Evolutionary conservation across 2,888 invertebrate genomes (phyloP).

Genomic region (Autographa gamma): DNA sequence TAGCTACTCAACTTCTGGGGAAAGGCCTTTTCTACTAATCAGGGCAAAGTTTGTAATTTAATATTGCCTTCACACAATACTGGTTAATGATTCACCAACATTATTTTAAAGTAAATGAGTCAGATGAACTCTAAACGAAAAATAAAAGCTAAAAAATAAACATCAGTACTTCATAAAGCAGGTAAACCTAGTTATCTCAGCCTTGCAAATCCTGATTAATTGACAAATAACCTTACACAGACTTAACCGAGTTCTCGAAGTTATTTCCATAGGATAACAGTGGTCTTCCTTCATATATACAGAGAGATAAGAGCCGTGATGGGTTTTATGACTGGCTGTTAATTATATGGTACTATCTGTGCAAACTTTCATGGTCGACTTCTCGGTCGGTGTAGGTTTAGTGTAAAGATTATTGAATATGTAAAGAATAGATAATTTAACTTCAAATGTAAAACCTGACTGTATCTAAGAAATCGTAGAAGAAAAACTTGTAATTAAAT

Average conservation of each 20-base stretch:
- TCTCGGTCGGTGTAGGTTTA: not conserved
- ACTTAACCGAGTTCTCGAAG: conserved; percentile 31
- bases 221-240: conserved; percentile 19
- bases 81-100: too few species aligned
- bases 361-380: not conserved
- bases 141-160: not conserved
- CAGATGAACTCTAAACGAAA: not conserved
- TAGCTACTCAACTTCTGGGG: too few species aligned
- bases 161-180: not conserved
- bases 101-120: too few species aligned
- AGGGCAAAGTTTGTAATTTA: too few species aligned
- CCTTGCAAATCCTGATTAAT: conserved; percentile 26
- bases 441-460: too few species aligned
- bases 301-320: conserved; percentile 23
- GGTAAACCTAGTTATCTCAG: not conserved
- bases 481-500: too few species aligned
- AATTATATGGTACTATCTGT: not conserved
- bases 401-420: not conserved
- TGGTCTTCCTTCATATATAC: conserved; percentile 34
- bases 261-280: conserved; percentile 23
- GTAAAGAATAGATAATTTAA: too few species aligned
- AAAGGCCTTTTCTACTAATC: too few species aligned
- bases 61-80: too few species aligned
- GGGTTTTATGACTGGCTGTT: not conserved
- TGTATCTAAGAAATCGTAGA: too few species aligned